Evolutionary conservation across 2,113 vertebrate species (phyloP).

Genomic region (Ctenodactylus gundi): DNA sequence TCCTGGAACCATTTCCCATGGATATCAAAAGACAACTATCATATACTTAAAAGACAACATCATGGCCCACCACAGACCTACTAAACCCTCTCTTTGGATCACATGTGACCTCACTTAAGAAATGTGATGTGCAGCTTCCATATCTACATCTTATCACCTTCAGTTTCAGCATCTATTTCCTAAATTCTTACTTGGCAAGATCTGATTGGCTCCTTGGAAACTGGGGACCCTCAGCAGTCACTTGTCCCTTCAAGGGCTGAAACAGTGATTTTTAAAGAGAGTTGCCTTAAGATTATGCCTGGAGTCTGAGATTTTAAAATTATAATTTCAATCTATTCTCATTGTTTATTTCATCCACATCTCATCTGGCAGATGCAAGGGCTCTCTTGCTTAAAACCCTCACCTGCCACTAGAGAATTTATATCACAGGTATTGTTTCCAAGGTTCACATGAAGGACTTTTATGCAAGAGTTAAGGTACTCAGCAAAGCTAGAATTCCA

Average conservation of each 20-base stretch:
- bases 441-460: background rate
- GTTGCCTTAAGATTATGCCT: background rate
- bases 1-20: background rate
- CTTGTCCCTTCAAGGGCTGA: background rate
- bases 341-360: background rate
- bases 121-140: background rate
- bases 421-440: background rate
- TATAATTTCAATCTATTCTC: background rate
- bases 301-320: background rate
- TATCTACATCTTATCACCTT: background rate
- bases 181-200: background rate
- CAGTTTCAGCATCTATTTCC: background rate
- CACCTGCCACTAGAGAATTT: background rate
- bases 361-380: background rate
- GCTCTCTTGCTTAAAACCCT: background rate
- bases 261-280: background rate
- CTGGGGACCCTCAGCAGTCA: background rate
- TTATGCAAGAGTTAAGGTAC: background rate
- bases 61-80: background rate
- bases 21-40: background rate
- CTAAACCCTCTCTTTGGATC: background rate
- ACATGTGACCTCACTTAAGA: background rate
- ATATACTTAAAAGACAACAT: background rate
- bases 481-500: background rate
- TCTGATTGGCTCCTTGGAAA: background rate